Percentiles rank a stretch among this genome's conserved stretches.
Evolutionary conservation across 2,888 invertebrate genomes (phyloP).

Genomic region (Lampropteryx suffumata): DNA sequence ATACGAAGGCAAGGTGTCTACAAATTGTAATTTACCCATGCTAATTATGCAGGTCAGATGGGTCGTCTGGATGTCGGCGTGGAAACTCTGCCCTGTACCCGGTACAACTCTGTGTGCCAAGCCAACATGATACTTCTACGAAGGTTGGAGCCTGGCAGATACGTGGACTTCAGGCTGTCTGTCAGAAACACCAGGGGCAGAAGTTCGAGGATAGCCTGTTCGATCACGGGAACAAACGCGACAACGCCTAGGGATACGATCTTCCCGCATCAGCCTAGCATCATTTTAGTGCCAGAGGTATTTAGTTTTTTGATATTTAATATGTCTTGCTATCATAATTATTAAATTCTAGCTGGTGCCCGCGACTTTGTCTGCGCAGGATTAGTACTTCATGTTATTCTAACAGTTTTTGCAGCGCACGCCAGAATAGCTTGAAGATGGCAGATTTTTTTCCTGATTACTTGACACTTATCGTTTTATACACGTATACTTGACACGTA

Average conservation of each 20-base stretch:
- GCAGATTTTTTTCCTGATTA: too few species aligned
- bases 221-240: slow-evolving; percentile 92
- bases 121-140: slow-evolving; percentile 92
- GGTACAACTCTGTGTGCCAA: slow-evolving; percentile 94
- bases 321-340: background rate
- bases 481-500: too few species aligned
- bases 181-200: slow-evolving; percentile 91
- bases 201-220: slow-evolving; percentile 88
- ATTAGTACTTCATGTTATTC: too few species aligned
- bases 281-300: slow-evolving; percentile 90
- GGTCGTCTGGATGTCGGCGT: slow-evolving; percentile 90
- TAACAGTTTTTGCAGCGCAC: too few species aligned
- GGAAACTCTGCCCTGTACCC: slow-evolving; percentile 91
- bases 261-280: slow-evolving; percentile 91
- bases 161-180: slow-evolving; percentile 90
- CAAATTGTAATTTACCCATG: slow-evolving; percentile 12
- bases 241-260: slow-evolving; percentile 92
- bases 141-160: slow-evolving; percentile 90
- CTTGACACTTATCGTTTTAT: too few species aligned
- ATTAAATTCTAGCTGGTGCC: too few species aligned
- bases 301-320: background rate
- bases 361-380: too few species aligned
- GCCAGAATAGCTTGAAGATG: too few species aligned
- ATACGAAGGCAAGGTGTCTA: slow-evolving; percentile 6
- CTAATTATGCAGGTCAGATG: slow-evolving; percentile 78